phyloP scores from a whole-genome alignment of 2,888 invertebrate genomes.

The Perizoma flavofasciatum region DNA sequence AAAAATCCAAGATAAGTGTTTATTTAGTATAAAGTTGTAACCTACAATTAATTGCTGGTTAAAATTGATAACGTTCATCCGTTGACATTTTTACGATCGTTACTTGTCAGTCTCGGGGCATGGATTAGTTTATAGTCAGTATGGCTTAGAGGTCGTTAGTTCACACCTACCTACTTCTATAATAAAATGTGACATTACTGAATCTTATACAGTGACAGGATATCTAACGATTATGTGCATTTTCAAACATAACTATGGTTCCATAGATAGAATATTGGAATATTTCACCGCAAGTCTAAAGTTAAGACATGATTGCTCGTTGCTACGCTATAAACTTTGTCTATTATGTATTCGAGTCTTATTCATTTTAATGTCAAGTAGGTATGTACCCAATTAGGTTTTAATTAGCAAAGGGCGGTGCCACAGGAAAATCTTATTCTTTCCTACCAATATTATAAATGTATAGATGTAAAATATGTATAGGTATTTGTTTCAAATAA shows the following conservation, averaged over 20 bases:
- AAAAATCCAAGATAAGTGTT: constrained; percentile 24
- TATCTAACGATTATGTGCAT: constrained; percentile 20
- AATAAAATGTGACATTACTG: constrained; percentile 26
- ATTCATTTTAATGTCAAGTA: no score
- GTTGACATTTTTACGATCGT: constrained; percentile 39
- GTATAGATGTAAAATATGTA: no score
- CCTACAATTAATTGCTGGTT: constrained; percentile 36
- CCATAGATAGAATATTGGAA: not conserved
- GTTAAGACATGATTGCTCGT: no score
- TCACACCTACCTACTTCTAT: constrained; percentile 26
- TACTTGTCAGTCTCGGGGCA: constrained; percentile 27
- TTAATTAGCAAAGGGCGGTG: no score
- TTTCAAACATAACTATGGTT: constrained; percentile 5
- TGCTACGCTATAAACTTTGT: no score
- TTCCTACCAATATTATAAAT: no score
- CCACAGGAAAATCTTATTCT: no score
- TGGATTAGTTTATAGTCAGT: constrained; percentile 17
- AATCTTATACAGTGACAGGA: constrained; percentile 27
- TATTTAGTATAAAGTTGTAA: constrained; percentile 25
- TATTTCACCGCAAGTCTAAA: no score
- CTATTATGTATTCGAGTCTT: no score
- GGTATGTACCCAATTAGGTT: no score
- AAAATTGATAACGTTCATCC: constrained; percentile 34
- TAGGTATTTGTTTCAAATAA: no score
- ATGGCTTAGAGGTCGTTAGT: constrained; percentile 20